Evolutionary conservation across 2,797 vertebrate species (phyloP).

Genomic region (Carduelis carduelis): DNA sequence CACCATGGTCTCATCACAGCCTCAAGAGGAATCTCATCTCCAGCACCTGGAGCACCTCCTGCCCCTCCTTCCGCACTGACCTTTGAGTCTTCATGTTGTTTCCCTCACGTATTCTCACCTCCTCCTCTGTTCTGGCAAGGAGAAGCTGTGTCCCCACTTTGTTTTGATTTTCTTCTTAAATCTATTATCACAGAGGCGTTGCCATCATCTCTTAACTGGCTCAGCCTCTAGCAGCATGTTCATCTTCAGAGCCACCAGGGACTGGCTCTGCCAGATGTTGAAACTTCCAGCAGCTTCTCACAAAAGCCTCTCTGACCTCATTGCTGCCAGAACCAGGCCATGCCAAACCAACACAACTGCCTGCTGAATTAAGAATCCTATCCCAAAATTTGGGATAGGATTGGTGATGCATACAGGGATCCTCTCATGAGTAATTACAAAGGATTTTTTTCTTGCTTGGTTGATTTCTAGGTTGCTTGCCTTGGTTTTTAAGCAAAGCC

Average conservation of each 20-base stretch:
- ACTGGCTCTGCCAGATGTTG: neutral
- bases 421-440: neutral
- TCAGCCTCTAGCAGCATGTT: too few relatives aligned
- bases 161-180: neutral
- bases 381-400: neutral
- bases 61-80: neutral
- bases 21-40: neutral
- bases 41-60: rapidly evolving
- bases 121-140: neutral
- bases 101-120: neutral
- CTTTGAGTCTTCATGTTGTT: too few relatives aligned
- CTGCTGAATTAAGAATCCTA: neutral
- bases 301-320: neutral
- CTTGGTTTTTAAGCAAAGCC: neutral
- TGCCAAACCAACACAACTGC: neutral
- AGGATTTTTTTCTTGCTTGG: neutral
- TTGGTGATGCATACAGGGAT: neutral
- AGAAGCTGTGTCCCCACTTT: neutral
- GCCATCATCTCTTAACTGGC: neutral
- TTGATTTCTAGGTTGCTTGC: neutral
- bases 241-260: neutral
- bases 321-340: neutral
- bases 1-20: neutral
- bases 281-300: neutral
- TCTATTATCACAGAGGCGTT: rapidly evolving